phyloP scores from a whole-genome alignment of 2,888 invertebrate species.

The Synergus laeviventris region DNA sequence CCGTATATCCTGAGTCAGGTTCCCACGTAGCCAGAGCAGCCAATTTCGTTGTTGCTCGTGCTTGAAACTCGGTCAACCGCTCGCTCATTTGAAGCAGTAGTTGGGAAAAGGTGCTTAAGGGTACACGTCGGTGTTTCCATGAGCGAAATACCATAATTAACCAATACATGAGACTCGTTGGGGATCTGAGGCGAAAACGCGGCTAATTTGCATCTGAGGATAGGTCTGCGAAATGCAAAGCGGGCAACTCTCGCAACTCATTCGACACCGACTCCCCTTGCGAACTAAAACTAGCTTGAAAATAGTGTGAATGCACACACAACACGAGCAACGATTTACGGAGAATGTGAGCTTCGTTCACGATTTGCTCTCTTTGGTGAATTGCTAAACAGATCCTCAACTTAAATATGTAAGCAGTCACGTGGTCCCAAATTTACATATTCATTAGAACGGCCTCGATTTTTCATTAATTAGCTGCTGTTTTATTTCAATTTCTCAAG shows the following conservation, averaged over 20 bases:
- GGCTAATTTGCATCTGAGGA: slow-evolving; percentile 49
- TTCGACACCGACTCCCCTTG: slow-evolving; percentile 33
- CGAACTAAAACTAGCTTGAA: slow-evolving; percentile 26
- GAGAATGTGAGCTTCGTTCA: neutral
- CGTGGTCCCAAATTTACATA: neutral
- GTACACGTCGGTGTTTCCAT: slow-evolving; percentile 33
- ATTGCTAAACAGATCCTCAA: neutral
- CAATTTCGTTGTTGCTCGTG: slow-evolving; percentile 40
- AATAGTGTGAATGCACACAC: slow-evolving; percentile 5
- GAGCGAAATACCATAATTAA: slow-evolving; percentile 53
- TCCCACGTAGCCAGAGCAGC: slow-evolving; percentile 38
- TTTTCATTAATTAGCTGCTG: too few species aligned
- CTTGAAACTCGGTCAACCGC: slow-evolving; percentile 41
- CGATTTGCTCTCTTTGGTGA: neutral
- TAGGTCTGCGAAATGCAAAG: slow-evolving; percentile 36
- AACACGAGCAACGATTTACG: neutral
- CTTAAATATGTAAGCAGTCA: neutral
- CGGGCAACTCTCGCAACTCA: slow-evolving; percentile 39
- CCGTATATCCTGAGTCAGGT: slow-evolving; percentile 37
- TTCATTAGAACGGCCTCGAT: neutral
- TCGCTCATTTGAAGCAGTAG: slow-evolving; percentile 34
- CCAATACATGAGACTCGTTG: slow-evolving; percentile 48
- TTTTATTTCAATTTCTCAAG: too few species aligned
- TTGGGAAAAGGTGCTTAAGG: slow-evolving; percentile 38
- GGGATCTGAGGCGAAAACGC: slow-evolving; percentile 46